phyloP scores from a whole-genome alignment of 2,888 invertebrate genomes.

The Archips crataeganus region DNA sequence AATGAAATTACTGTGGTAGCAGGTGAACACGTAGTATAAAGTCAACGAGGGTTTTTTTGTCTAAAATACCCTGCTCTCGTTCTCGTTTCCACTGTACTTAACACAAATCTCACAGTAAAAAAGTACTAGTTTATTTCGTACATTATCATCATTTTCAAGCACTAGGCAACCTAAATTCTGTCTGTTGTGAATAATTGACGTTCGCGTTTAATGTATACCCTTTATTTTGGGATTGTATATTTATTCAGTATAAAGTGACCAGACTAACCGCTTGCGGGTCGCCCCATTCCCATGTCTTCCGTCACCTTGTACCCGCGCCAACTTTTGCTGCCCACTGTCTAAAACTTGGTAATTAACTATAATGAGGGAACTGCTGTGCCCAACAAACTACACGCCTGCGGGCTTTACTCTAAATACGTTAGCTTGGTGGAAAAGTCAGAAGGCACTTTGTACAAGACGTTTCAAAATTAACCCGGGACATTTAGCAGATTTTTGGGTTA shows the following conservation, averaged over 20 bases:
- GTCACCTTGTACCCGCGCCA: constrained; percentile 14
- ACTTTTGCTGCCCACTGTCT: constrained; percentile 12
- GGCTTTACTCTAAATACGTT: constrained; percentile 4
- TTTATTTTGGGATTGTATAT: not conserved
- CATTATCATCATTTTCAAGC: too few species aligned
- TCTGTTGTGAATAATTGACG: too few species aligned
- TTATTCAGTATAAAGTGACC: constrained; percentile 8
- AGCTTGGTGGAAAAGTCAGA: not conserved
- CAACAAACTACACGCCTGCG: constrained; percentile 1
- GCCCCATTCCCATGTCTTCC: constrained; percentile 20
- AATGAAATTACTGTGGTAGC: too few species aligned
- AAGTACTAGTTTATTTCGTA: too few species aligned
- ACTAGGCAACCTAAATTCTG: too few species aligned
- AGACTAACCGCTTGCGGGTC: constrained; percentile 18
- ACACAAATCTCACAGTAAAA: too few species aligned
- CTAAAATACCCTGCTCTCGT: too few species aligned
- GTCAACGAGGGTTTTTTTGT: too few species aligned
- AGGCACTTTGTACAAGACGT: not conserved
- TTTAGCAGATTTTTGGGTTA: too few species aligned
- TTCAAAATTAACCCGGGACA: too few species aligned
- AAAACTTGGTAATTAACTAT: constrained; percentile 28
- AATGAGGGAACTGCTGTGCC: constrained; percentile 17
- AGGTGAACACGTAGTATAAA: too few species aligned
- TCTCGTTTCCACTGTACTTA: too few species aligned
- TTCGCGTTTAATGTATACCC: not conserved